Percentiles rank a stretch among this genome's conserved stretches.
Evolutionary conservation across 2,797 vertebrate genomes (phyloP).

Genomic region (Coregonus suidteri): DNA sequence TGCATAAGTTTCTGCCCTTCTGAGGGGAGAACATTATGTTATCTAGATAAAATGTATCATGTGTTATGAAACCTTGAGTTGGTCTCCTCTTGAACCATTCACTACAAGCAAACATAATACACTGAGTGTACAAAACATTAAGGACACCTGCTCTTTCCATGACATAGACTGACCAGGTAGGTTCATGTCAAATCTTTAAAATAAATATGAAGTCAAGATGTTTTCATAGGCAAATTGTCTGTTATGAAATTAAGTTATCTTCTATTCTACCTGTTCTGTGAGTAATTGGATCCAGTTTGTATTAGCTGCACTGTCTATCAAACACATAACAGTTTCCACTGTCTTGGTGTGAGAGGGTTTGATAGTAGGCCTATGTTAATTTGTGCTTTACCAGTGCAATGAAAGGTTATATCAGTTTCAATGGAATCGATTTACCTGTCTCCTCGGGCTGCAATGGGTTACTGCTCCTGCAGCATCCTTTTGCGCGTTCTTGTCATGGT

Average conservation of each 20-base stretch:
- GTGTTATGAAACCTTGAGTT: neutral
- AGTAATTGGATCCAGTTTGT: neutral
- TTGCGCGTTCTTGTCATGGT: conserved; percentile 55
- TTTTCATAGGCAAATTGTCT: no score
- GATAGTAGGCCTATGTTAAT: conserved; percentile 1
- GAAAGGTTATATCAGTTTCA: conserved; percentile 18
- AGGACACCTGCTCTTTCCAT: no score
- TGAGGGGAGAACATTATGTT: neutral
- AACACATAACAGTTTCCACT: neutral
- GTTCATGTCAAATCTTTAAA: no score
- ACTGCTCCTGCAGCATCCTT: conserved; percentile 50
- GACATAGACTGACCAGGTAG: no score
- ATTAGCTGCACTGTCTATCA: neutral
- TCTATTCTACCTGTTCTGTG: neutral
- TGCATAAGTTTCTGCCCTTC: neutral
- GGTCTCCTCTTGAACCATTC: neutral
- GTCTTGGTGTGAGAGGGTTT: neutral
- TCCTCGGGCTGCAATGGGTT: conserved; percentile 60
- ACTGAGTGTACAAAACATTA: no score
- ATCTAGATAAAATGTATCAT: neutral
- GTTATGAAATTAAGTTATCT: no score
- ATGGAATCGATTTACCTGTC: no score
- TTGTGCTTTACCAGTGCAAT: neutral
- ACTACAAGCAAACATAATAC: no score
- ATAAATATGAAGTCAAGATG: no score